Base-by-base conservation (phyloP, 2,888 invertebrate genomes). In the Mythimna ferrago region DNA sequence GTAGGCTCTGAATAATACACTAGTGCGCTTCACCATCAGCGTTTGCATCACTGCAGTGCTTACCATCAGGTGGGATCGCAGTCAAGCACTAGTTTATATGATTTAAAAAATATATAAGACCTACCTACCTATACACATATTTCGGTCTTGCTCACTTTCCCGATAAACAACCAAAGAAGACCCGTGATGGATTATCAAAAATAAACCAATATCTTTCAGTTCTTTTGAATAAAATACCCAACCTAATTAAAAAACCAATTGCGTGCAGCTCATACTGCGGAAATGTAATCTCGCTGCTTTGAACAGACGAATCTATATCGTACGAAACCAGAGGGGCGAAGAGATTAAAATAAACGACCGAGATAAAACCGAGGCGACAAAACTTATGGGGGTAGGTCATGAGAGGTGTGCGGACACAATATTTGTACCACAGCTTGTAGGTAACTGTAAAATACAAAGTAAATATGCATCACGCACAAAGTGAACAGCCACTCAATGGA, bases 301-400 rank as follows among this genome's bases (percentile, higher is more conserved):
- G 44, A 62, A 63, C 67, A 68, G 48, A 73, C 66, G 41, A 73
- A 71, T 73, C 61, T 73, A 72, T 65, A 75, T 68, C 38, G 54
- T 70, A 70, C 71, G 38, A 48, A 62, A 65, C 38, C 57, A 66
- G 51, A 78, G 73, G 77, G 81, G 48, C 66, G 63, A 69, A 58
- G 61, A 80, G 73, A 75, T 73, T 72, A 80, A 79, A 83, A 73
- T 74, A 81, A 78, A 81, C 69, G 66, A 73, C 71, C 32, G 77
- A 64, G 77, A 77, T 83, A 67, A 71, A 32, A 54, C 26, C 48
- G 54, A 74, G 35, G 61, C 70, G 66, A 54, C 71, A 26, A 80
- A 84, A 60, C 71, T 76, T 78, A 78, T 85, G 74, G 72, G 83
- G 85, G 86, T 85, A 86, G 85, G 84, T 85, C 84, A 82, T 78